phyloP scores from a whole-genome alignment of 2,797 vertebrate genomes.

The Notolabrus celidotus region DNA sequence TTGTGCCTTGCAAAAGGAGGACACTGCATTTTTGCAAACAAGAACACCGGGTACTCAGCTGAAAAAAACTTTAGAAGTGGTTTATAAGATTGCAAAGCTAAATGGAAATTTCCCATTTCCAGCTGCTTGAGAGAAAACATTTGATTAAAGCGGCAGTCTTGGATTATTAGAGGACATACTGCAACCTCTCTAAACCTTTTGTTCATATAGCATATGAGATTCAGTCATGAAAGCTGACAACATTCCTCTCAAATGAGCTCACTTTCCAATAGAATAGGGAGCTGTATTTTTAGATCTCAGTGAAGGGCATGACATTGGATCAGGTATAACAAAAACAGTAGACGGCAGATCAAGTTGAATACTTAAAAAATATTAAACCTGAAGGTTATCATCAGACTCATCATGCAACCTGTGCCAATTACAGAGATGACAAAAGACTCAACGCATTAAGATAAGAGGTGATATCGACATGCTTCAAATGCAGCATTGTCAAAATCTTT shows the following conservation, averaged over 20 bases:
- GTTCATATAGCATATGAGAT: not conserved
- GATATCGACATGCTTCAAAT: too few relatives aligned
- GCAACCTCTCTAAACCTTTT: conserved; percentile 1
- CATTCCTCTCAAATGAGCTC: conserved; percentile 3
- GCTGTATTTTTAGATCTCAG: conserved; percentile 19
- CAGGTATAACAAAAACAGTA: not conserved
- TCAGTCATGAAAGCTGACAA: not conserved
- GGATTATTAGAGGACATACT: not conserved
- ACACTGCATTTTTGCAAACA: not conserved
- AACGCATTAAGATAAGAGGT: not conserved
- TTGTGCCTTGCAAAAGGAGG: not conserved
- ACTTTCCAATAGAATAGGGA: not conserved
- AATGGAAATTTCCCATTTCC: too few relatives aligned
- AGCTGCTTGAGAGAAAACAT: not conserved
- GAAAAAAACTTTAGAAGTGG: not conserved
- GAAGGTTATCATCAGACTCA: conserved; percentile 17
- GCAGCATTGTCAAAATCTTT: too few relatives aligned
- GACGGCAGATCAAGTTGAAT: conserved; percentile 13
- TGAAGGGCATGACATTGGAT: not conserved
- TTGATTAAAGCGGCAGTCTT: not conserved
- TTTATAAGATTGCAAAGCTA: too few relatives aligned
- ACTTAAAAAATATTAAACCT: not conserved
- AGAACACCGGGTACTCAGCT: not conserved
- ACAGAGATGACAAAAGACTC: too few relatives aligned
- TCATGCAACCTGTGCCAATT: too few relatives aligned